A percentile compares a stretch with the other conserved stretches of the same genome.
phyloP scores from a whole-genome alignment of 2,888 invertebrate species.

The Miltochrista miniata region DNA sequence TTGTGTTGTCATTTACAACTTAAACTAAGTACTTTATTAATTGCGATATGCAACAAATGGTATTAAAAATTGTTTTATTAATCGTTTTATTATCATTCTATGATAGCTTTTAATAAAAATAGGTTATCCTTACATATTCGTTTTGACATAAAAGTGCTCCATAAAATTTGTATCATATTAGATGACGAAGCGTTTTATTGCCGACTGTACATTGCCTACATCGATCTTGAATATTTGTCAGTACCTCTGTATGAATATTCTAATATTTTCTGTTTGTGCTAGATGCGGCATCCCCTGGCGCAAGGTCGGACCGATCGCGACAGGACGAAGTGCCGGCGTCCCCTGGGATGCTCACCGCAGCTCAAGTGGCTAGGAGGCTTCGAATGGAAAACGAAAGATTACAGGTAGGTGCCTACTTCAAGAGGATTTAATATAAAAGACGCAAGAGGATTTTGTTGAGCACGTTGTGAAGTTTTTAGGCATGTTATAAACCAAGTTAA shows the following conservation, averaged over 20 bases:
- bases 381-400: constrained; percentile 91
- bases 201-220: neutral
- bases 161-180: too few species aligned
- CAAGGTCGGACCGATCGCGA: constrained; percentile 74
- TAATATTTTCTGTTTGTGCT: constrained; percentile 18
- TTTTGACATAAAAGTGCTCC: too few species aligned
- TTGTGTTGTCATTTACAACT: too few species aligned
- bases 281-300: constrained; percentile 75
- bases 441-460: neutral
- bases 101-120: too few species aligned
- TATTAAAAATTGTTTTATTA: too few species aligned
- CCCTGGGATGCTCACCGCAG: constrained; percentile 81
- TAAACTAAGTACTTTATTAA: too few species aligned
- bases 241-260: constrained; percentile 2
- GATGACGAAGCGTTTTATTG: too few species aligned
- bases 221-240: too few species aligned
- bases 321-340: constrained; percentile 78
- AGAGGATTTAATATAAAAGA: constrained; percentile 2
- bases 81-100: too few species aligned
- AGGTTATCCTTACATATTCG: too few species aligned
- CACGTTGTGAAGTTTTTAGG: neutral
- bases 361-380: constrained; percentile 85
- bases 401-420: constrained; percentile 53
- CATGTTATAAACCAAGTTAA: too few species aligned
- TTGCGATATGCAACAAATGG: too few species aligned